Evolutionary conservation across 2,888 invertebrate species (phyloP).

Genomic region (Leptopilina myrica): DNA sequence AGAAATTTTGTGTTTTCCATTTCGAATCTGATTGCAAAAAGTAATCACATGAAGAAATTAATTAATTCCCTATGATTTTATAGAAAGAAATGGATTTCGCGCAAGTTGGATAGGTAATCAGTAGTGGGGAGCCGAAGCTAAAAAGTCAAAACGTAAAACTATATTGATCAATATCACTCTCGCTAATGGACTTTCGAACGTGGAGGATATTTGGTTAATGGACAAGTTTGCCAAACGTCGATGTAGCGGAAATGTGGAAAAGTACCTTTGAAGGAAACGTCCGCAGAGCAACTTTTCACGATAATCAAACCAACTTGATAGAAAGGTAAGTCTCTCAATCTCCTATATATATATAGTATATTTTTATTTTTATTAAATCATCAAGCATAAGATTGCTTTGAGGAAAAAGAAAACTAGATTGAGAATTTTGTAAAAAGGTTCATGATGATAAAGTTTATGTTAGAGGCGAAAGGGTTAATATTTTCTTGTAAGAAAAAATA

Average conservation of each 20-base stretch:
- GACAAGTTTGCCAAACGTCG: slow-evolving; percentile 34
- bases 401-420: not conserved
- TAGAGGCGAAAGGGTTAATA: no score
- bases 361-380: not conserved
- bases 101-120: not conserved
- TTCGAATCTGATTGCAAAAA: no score
- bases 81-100: not conserved
- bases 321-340: not conserved
- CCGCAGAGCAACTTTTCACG: slow-evolving; percentile 12
- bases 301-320: slow-evolving; percentile 23
- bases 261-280: slow-evolving; percentile 35
- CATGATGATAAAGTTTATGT: not conserved
- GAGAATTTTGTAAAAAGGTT: no score
- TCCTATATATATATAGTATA: not conserved
- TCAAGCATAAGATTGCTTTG: slow-evolving; percentile 1
- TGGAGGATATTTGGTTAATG: slow-evolving; percentile 38
- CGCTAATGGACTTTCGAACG: slow-evolving; percentile 36
- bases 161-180: slow-evolving; percentile 30
- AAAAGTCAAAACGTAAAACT: slow-evolving; percentile 21
- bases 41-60: no score
- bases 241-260: slow-evolving; percentile 28
- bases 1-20: no score
- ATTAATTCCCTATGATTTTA: not conserved
- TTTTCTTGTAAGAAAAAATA: no score
- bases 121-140: not conserved